Percentiles rank a stretch among this genome's conserved stretches.
These are phyloP conservation scores for Epinephelus fuscoguttatus DNA, from an alignment of 2,113 vertebrate genomes.

Conservation along the genomic window DNA sequence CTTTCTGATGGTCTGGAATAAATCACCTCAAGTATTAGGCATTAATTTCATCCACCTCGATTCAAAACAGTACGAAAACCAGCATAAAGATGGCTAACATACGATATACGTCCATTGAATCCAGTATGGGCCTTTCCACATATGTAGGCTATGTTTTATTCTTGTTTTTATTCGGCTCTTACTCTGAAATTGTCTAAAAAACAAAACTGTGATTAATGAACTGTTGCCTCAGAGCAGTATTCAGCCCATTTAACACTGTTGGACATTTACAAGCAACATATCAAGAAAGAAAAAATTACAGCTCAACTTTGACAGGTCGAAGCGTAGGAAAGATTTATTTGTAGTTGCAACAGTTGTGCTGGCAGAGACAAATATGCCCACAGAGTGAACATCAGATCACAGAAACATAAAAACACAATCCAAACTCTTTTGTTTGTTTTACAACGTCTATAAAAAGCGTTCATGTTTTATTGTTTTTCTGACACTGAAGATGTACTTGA, in stretches of 20 bases:
- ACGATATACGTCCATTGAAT: background rate
- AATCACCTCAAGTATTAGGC: slow-evolving; percentile 58
- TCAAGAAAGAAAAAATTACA: background rate
- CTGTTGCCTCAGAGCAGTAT: background rate
- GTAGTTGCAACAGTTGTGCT: slow-evolving; percentile 17
- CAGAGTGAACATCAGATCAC: background rate
- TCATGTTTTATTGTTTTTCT: slow-evolving; percentile 41
- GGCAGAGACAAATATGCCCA: slow-evolving; percentile 7
- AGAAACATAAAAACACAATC: slow-evolving; percentile 41
- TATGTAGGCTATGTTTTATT: background rate
- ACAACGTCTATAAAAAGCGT: slow-evolving; percentile 30
- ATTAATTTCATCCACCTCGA: slow-evolving; percentile 43
- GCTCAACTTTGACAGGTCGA: background rate
- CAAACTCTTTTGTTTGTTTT: slow-evolving; percentile 36
- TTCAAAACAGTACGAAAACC: slow-evolving; percentile 19
- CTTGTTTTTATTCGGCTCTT: background rate
- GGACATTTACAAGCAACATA: slow-evolving; percentile 11
- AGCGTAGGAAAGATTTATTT: background rate
- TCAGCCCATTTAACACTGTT: background rate
- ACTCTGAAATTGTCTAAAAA: slow-evolving; percentile 1
- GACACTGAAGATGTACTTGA: slow-evolving; percentile 30
- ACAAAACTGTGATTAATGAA: background rate
- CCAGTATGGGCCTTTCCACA: background rate
- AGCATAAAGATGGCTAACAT: background rate
- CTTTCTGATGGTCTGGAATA: slow-evolving; percentile 70